Evolutionary conservation across 2,797 vertebrate genomes (phyloP).

Genomic region (Ptychobarbus kaznakovi): DNA sequence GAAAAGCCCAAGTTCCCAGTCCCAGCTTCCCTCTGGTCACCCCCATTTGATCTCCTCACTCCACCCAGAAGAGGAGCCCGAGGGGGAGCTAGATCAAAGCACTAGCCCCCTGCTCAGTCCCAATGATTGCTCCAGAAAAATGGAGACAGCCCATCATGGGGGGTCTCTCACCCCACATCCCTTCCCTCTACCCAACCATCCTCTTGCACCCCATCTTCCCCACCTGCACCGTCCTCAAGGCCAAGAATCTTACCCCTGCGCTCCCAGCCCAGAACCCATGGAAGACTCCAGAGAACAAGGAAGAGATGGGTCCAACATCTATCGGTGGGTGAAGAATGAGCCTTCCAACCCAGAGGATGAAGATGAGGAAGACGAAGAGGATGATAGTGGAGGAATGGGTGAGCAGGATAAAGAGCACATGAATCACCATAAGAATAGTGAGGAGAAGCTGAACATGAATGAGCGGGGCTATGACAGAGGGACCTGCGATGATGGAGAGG

Average conservation of each 20-base stretch:
- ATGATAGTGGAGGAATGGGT: constrained; percentile 81
- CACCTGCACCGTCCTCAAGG: constrained; percentile 78
- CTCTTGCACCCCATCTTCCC: constrained; percentile 79
- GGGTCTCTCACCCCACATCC: constrained; percentile 74
- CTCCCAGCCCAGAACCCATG: constrained; percentile 75
- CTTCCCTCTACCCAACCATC: constrained; percentile 81
- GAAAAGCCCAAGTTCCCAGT: constrained; percentile 89
- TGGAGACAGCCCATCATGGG: constrained; percentile 76
- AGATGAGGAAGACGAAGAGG: constrained; percentile 90
- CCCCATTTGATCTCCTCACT: constrained; percentile 74
- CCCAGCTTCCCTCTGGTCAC: constrained; percentile 77
- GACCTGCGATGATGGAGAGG: constrained; percentile 70
- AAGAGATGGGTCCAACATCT: constrained; percentile 82
- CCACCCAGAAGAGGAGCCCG: constrained; percentile 81
- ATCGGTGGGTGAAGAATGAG: constrained; percentile 95
- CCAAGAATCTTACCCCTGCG: constrained; percentile 77
- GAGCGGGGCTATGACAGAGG: constrained; percentile 68
- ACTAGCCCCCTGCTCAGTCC: constrained; percentile 80
- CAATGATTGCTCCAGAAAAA: constrained; percentile 82
- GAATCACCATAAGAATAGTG: constrained; percentile 77
- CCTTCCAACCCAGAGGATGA: constrained; percentile 84
- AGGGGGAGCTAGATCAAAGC: constrained; percentile 75
- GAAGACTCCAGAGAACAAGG: constrained; percentile 72
- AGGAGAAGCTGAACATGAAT: constrained; percentile 76
- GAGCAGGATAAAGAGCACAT: constrained; percentile 75